Evolutionary conservation across 2,888 invertebrate species (phyloP), one percentile per base, ranked within the genome.

Genomic region (Drosophila fungiperda): DNA sequence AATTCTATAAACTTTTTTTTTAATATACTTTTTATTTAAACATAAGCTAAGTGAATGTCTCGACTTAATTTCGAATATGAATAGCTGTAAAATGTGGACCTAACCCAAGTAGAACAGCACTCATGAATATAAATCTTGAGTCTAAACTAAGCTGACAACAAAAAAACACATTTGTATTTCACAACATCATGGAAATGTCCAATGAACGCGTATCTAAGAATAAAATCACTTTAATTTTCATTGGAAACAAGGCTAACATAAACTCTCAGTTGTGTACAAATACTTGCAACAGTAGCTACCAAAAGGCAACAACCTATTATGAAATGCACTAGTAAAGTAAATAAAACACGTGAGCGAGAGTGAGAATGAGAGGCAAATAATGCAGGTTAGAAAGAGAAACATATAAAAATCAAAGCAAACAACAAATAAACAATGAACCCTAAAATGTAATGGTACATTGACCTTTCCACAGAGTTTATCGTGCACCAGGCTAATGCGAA

Each of bases 381-480:
- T 45, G 71, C 42, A 52, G 17, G 17, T 11, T 8, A 48, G 29
- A 29, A 42, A 50, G 42, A 54, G 59, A 67, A 42, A 48, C 49
- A 55, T 42, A 64, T 45, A 4, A 23, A 23, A 81, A 73, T 78
- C 75, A 78, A 72, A 81, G 58, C 63, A 58, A 63, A 55, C 55
- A 79, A 55, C 68, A 78, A 76, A 76, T 69, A 88, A 89, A 76
- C 82, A 81, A 86, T 88, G 82, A 88, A 86, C 89, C 75, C 76
- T 83, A 88, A 80, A 87, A 73, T 60, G 23, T 48, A 72, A 53
- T 73, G 78, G 87, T 81, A 72, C 84, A 81, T 84, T 85, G 89
- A 87, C 82, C 89, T 73, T 76, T 68, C 68, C 72, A 45, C 64
- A 63, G 62, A 73, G 72, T 76, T 75, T 69, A 77, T 77, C 69